Conservation (phyloP, 2,797 vertebrate genomes). For the Myotis daubentonii region DNA sequence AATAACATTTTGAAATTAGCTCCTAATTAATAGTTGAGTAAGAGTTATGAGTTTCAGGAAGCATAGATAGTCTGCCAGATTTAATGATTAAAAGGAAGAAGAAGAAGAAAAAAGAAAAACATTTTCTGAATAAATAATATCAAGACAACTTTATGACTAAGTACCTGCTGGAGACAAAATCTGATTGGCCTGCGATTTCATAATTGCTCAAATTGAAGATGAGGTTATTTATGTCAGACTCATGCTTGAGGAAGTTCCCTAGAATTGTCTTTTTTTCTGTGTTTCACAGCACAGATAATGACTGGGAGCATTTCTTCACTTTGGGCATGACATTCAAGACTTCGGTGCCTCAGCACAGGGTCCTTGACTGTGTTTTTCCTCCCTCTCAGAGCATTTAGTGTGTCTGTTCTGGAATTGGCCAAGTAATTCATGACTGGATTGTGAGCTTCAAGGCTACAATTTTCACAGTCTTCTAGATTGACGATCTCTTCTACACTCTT, state of each 20-base stretch:
- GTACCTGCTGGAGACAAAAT: not conserved
- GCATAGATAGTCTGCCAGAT: not conserved
- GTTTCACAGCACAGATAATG: not conserved
- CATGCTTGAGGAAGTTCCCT: not conserved
- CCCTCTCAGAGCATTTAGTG: not conserved
- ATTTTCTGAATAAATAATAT: not conserved
- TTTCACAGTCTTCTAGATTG: not conserved
- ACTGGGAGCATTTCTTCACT: not conserved
- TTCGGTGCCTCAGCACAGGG: not conserved
- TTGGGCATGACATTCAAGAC: not conserved
- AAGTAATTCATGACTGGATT: not conserved
- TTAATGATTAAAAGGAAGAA: slow-evolving; percentile 16
- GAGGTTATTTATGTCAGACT: not conserved
- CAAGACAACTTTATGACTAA: not conserved
- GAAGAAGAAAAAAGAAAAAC: not conserved
- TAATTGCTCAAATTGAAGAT: not conserved
- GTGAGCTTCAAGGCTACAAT: not conserved
- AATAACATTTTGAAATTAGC: slow-evolving; percentile 24
- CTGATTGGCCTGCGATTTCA: not conserved
- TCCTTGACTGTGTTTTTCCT: not conserved
- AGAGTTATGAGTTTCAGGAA: not conserved
- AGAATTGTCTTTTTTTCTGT: not conserved
- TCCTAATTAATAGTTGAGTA: not conserved
- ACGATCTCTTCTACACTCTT: not conserved
- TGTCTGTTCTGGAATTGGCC: not conserved